A percentile compares a stretch with the other conserved stretches of the same genome.
Evolutionary conservation across 2,113 vertebrate genomes (phyloP).

Genomic region (Corythaixoides concolor): DNA sequence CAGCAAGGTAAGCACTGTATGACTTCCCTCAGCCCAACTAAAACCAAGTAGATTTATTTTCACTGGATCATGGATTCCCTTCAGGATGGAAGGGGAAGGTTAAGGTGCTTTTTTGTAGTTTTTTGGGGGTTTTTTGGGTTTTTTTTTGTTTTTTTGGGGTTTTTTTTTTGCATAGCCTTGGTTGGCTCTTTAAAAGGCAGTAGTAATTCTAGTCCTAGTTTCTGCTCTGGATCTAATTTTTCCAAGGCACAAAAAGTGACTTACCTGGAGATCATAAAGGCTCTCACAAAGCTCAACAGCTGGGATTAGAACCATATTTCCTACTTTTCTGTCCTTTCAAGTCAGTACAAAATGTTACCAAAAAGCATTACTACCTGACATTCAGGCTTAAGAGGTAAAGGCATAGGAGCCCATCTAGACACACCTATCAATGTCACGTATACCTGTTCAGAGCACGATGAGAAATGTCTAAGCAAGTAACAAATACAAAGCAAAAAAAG

Average conservation of each 20-base stretch:
- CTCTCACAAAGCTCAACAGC: neutral
- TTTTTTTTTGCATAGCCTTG: neutral
- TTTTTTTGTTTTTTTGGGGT: neutral
- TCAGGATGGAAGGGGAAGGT: neutral
- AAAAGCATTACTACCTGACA: neutral
- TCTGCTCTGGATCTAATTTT: constrained; percentile 8
- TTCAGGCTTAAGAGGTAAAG: neutral
- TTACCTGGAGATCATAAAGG: constrained; percentile 7
- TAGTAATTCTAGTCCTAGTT: neutral
- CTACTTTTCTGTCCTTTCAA: neutral
- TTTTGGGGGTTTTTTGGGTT: neutral
- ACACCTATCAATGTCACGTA: neutral
- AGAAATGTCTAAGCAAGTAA: neutral
- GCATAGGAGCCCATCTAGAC: neutral
- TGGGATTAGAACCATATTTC: constrained; percentile 1
- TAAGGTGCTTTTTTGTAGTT: neutral
- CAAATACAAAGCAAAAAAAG: neutral
- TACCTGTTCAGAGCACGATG: neutral
- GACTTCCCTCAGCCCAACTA: neutral
- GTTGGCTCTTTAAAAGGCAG: neutral
- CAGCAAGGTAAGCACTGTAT: neutral
- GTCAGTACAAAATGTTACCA: constrained; percentile 4
- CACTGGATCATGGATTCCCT: neutral
- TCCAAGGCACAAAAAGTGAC: neutral
- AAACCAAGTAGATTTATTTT: neutral